phyloP scores from a whole-genome alignment of 2,113 vertebrate species.

The Alligator sinensis region DNA sequence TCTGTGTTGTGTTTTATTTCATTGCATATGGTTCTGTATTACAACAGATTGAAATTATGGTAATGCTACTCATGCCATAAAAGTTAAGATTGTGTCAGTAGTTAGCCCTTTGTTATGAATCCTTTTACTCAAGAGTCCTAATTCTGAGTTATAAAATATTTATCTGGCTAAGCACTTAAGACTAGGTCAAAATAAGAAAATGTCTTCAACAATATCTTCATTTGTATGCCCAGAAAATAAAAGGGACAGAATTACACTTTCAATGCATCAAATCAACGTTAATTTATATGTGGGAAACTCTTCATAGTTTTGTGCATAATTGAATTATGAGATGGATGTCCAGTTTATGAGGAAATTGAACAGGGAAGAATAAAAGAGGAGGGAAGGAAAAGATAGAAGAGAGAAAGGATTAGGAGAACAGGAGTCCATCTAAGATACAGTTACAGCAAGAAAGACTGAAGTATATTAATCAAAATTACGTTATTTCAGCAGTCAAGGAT shows the following conservation, averaged over 20 bases:
- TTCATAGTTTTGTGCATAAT: too few relatives aligned
- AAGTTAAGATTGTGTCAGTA: neutral
- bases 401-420: neutral
- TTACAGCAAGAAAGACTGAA: neutral
- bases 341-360: neutral
- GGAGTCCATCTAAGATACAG: neutral
- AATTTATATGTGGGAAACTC: neutral
- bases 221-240: neutral
- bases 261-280: neutral
- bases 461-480: neutral
- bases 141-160: neutral
- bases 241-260: neutral
- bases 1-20: slow-evolving; percentile 49
- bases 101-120: neutral
- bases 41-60: neutral
- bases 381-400: neutral
- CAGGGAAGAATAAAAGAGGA: neutral
- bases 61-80: neutral
- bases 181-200: neutral
- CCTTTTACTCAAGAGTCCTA: neutral
- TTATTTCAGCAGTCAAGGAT: neutral
- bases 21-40: neutral
- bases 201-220: neutral
- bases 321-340: neutral
- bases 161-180: neutral